A percentile compares a stretch with the other conserved stretches of the same genome.
Conservation (phyloP, 2,888 invertebrate species). For the Lucinisca nassula region DNA sequence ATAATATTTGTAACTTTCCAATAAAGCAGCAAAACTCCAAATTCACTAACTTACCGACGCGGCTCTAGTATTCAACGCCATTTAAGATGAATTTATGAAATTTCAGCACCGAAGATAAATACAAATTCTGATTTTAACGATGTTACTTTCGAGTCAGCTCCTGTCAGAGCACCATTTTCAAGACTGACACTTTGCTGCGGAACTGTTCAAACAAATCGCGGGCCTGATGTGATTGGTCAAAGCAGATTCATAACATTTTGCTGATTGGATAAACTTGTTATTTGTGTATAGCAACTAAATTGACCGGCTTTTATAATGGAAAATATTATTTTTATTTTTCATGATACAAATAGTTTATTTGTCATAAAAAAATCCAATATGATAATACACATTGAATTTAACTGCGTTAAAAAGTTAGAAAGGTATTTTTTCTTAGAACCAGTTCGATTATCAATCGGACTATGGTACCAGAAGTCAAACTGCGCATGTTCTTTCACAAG, state of each 20-base stretch:
- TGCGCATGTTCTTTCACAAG: too few relatives aligned
- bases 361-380: too few relatives aligned
- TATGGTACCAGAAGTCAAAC: too few relatives aligned
- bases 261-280: constrained; percentile 77
- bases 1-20: too few relatives aligned
- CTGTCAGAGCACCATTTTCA: constrained; percentile 67
- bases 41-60: constrained; percentile 79
- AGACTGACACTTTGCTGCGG: constrained; percentile 70
- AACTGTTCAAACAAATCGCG: constrained; percentile 77
- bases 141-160: background rate
- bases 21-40: too few relatives aligned
- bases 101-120: constrained; percentile 10
- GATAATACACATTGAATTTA: too few relatives aligned
- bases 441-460: too few relatives aligned
- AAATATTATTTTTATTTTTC: background rate
- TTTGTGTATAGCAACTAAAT: constrained; percentile 71
- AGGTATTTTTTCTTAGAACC: too few relatives aligned
- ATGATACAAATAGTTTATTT: background rate
- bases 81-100: constrained; percentile 28
- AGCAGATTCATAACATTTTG: constrained; percentile 68
- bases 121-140: constrained; percentile 1
- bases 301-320: background rate
- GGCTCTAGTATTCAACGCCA: constrained; percentile 73
- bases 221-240: constrained; percentile 74
- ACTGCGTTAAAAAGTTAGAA: too few relatives aligned